Base-by-base conservation (phyloP, 2,888 invertebrate genomes). In the Atrina japonica region DNA sequence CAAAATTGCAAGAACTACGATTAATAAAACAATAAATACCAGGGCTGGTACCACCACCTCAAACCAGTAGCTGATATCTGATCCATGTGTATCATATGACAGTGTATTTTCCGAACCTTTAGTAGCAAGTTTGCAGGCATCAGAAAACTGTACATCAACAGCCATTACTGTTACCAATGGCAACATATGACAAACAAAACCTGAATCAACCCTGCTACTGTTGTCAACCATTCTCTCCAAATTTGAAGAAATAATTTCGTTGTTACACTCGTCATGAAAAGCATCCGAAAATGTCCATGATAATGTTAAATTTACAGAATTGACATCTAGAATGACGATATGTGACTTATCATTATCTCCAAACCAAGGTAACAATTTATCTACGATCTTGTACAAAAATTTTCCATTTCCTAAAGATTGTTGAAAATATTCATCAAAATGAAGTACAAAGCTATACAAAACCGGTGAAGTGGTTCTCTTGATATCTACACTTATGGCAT, bases 21-120 rank as follows among this genome's bases (percentile, higher is more conserved):
- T 68, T 21, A 80, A 30, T 9, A 77, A 18, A 21, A 75, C 50
- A 47, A 80, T 70, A n/a, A 76, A 75, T 16, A 76, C 63, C 30
- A 78, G 60, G 23, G 74, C 77, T 23, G 80, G 80, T 29, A 80
- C 61, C 25, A 78, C 59, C 1, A 80, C 70, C 60, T 78, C 77
- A 25, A 80, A 52, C 80, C 78, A 80, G 35, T 70, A 71, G 40
- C 72, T 73, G 30, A 70, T 53, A 21, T 71, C 69, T 1, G 65
- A 59, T 1, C 35, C 21, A 53, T 35, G 23, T 30, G 35, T 35
- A 35, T 35, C 5, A 5, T 7, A 5, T 7, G 35, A 35, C 35
- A 35, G 11, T 35, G 35, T 7, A 5, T 35, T 5, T 5, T 35
- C 11, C 5, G 11, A 7, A 21, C 21, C 6, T 35, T 55, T 21